Base-by-base conservation (phyloP, 1,140 invertebrate species). In the Drosophila carrolli region DNA sequence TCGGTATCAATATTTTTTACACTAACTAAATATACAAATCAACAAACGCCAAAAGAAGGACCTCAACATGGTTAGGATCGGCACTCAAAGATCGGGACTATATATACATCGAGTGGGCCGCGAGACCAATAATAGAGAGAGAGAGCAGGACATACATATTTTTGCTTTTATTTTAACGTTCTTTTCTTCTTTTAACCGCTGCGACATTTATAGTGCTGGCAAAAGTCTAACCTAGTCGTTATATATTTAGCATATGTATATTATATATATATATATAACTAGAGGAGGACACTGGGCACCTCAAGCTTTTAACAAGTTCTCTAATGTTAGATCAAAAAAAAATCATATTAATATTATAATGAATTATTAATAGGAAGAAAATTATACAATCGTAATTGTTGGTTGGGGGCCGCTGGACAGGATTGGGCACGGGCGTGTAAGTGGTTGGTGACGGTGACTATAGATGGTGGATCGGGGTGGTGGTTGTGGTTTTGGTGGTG, bases 301-400 rank as follows among this genome's bases (percentile, higher is more conserved):
- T 88, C 63, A 75, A 85, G 82, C 67, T 85, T 86, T 86, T 57
- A 82, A 85, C 78, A 85, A 85, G 61, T 84, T 76, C 40, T 58
- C 47, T 68, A 84, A 79, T 53, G 71, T 65, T 80, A 84, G 50
- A 40, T 75, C 57, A 75, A 85, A 68, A 79, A 78, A 72, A 82
- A 75, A 80, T 59, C 13, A 62, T 55, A 44, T 50, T 62, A 58
- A 67, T 72, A 55, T 58, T 77, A 62, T 57, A 59, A 61, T 67
- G 23, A 50, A 67, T 73, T 41, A 55, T 53, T 73, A 61, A 53
- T 73, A 54, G 59, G 51, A 76, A 75, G 72, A 41, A 75, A 75
- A 50, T 70, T 50, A 50, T 58, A 65, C 46, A 35, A 75, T 74
- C 38, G 57, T 65, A 53, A 29, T 46, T 68, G 29, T 40, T 6